Evolutionary conservation across 1,140 invertebrate species (phyloP).

Genomic region (Drosophila littoralis): DNA sequence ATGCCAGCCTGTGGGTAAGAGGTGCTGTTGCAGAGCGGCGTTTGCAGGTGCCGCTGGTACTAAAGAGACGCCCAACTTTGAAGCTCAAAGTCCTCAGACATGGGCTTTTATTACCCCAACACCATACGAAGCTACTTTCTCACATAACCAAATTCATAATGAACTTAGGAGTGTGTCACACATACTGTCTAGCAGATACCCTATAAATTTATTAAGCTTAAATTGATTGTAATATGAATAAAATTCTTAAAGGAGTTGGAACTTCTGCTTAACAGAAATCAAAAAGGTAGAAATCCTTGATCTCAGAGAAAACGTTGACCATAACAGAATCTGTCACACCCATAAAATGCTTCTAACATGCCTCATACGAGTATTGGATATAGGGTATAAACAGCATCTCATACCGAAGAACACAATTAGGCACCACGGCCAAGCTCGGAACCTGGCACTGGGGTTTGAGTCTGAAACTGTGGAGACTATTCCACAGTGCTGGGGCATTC

Average conservation of each 20-base stretch:
- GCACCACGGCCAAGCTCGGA: constrained; percentile 7
- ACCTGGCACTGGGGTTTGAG: neutral
- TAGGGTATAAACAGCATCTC: constrained; percentile 18
- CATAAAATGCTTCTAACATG: too few relatives aligned
- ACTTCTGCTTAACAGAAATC: too few relatives aligned
- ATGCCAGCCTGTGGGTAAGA: constrained; percentile 45
- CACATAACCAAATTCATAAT: constrained; percentile 36
- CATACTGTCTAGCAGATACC: constrained; percentile 3
- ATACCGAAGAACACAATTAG: constrained; percentile 38
- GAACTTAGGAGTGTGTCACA: neutral
- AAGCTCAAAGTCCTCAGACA: constrained; percentile 17
- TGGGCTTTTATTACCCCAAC: constrained; percentile 51
- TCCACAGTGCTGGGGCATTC: constrained; percentile 64
- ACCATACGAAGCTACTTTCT: constrained; percentile 54
- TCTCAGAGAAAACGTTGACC: too few relatives aligned
- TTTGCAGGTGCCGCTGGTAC: constrained; percentile 51
- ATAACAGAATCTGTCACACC: too few relatives aligned
- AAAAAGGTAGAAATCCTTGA: too few relatives aligned
- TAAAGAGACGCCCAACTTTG: constrained; percentile 33
- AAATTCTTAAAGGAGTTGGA: too few relatives aligned
- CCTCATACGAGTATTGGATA: neutral
- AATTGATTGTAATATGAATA: neutral
- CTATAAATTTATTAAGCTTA: neutral
- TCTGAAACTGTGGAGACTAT: constrained; percentile 16
- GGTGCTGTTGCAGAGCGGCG: constrained; percentile 13